Conservation (phyloP, 2,888 invertebrate species). For the Cepaea hortensis region DNA sequence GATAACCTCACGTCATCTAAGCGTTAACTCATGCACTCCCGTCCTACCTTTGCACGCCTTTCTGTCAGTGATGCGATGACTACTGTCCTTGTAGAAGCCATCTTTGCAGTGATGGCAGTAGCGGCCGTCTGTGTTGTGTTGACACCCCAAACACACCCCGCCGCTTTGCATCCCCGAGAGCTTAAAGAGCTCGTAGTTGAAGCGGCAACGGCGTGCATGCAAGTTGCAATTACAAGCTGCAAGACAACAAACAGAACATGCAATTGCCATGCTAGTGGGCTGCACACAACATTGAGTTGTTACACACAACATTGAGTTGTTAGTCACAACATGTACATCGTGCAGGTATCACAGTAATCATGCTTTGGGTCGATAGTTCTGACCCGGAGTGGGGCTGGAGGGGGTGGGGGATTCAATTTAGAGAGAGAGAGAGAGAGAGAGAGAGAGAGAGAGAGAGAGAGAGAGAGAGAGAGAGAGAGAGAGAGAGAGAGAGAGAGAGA, state of each 20-base stretch:
- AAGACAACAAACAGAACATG: conserved; percentile 59
- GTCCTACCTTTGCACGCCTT: conserved; percentile 96
- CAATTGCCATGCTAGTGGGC: conserved; percentile 29
- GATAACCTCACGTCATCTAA: too few species aligned
- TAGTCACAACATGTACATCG: too few species aligned
- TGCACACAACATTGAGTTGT: background rate
- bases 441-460: too few species aligned
- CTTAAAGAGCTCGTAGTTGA: conserved; percentile 98
- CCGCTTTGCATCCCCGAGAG: conserved; percentile 94
- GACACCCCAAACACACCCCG: conserved; percentile 96
- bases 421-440: too few species aligned
- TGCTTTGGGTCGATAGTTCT: too few species aligned
- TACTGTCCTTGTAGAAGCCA: conserved; percentile 94
- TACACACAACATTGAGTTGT: too few species aligned
- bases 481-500: too few species aligned
- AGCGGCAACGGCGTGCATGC: conserved; percentile 95
- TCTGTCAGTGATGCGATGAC: conserved; percentile 92
- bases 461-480: too few species aligned
- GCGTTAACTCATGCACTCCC: too few species aligned
- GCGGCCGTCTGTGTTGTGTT: conserved; percentile 95
- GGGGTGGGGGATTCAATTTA: too few species aligned
- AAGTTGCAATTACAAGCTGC: conserved; percentile 98
- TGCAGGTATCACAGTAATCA: too few species aligned
- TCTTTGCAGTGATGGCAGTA: conserved; percentile 99
- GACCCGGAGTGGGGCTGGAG: too few species aligned